phyloP scores from a whole-genome alignment of 2,797 vertebrate genomes.

The Triplophysa yarkandensis region DNA sequence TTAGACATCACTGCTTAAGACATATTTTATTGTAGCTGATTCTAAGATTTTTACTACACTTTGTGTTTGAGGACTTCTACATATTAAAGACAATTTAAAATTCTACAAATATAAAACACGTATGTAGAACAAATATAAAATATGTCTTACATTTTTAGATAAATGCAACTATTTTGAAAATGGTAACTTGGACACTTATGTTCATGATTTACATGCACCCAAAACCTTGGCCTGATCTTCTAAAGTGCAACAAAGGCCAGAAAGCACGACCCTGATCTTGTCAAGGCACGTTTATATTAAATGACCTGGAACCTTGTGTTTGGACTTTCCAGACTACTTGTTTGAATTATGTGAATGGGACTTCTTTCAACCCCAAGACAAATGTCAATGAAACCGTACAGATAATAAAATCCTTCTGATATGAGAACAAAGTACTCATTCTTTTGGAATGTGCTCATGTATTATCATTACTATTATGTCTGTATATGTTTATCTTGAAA shows the following conservation, averaged over 20 bases:
- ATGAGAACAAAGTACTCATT: conserved; percentile 65
- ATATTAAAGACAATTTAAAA: too few relatives aligned
- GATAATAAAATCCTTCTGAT: conserved; percentile 66
- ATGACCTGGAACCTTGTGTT: conserved; percentile 40
- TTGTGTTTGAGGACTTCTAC: too few relatives aligned
- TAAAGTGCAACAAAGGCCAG: conserved; percentile 12
- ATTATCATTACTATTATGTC: conserved; percentile 78
- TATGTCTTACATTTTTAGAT: too few relatives aligned
- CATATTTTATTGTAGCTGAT: conserved; percentile 5
- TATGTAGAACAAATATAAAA: too few relatives aligned
- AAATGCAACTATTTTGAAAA: too few relatives aligned
- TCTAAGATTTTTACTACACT: too few relatives aligned
- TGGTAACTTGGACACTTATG: neutral
- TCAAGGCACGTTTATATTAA: conserved; percentile 51
- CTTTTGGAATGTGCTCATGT: conserved; percentile 63
- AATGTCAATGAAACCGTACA: conserved; percentile 55
- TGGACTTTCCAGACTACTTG: conserved; percentile 30
- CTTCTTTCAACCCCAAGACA: conserved; percentile 55
- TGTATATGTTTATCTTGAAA: conserved; percentile 76
- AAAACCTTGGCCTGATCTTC: conserved; percentile 9
- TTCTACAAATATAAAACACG: neutral
- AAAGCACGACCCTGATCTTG: conserved; percentile 25
- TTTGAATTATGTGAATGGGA: conserved; percentile 59
- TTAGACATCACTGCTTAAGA: neutral
- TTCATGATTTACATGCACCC: too few relatives aligned